Evolutionary conservation across 2,797 vertebrate species (phyloP), one percentile per base, ranked within the genome.

Genomic region (Hydrocynus forskahlii): DNA sequence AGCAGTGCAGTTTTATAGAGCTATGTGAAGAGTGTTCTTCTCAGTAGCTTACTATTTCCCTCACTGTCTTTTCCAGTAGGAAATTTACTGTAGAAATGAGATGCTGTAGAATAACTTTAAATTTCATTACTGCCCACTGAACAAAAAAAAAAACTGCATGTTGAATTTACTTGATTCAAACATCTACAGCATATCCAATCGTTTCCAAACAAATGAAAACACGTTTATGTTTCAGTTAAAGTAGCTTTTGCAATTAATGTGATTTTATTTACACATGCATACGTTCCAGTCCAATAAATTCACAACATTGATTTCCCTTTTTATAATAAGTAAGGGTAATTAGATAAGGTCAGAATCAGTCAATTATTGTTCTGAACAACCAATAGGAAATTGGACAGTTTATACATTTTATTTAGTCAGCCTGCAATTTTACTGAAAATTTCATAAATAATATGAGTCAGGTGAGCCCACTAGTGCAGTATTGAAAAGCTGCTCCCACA

Each of bases 1-100:
- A 87, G 80, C 52, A 55, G 54, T 54, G 68, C 25, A 69, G 66
- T 68, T 81, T 84, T 64, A 55, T 54, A n/a, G 45, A 25, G 38
- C 67, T 45, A 55, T 69, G 25, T 43, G 25, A n/a, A 45, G 48
- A 13, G 38, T 21, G 63, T 25, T 75, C 71, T 79, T 75, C 63
- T 60, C 5, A 25, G 52, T 50, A 60, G 62, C 71, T 19, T 23
- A 48, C 43, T 48, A 14, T 54, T 59, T 59, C 54, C 10, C 71
- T 59, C 54, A 43, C 8, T 38, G 72, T 75, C 55, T 35, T 69
- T 45, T 67, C 5, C 8, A 68, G 19, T 21, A 8, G 10, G 67
- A 69, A 48, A 14, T 67, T n/a, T 43, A 45, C 19, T 12, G 13
- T 6, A 35, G 35, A 35, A 35, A 35, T 5, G 7, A 21, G n/a